Evolutionary conservation across 2,797 vertebrate genomes (phyloP).

Genomic region (Hozukius guyotensis): DNA sequence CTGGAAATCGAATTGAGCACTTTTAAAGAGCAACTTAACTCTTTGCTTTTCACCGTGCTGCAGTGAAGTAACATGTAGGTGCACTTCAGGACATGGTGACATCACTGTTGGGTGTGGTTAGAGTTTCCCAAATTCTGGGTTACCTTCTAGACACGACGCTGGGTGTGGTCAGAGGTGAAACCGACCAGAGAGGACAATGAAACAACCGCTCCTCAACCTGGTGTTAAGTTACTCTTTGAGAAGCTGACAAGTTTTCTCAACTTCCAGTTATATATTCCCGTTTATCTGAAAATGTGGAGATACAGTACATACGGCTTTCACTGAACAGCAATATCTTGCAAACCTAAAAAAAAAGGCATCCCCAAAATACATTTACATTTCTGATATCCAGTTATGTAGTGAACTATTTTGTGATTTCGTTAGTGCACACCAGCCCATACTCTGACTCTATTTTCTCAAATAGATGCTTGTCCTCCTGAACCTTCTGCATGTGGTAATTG

Average conservation of each 20-base stretch:
- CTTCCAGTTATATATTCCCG: neutral
- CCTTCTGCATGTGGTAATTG: conserved; percentile 21
- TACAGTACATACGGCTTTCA: neutral
- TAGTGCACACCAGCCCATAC: neutral
- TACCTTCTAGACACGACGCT: neutral
- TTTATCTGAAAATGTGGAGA: neutral
- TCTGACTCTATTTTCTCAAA: neutral
- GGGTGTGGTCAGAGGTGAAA: neutral
- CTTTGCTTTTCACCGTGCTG: neutral
- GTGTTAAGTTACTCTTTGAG: neutral
- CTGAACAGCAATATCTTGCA: neutral
- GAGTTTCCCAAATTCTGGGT: neutral
- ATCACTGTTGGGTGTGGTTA: neutral
- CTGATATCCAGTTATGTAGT: neutral
- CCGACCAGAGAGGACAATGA: neutral
- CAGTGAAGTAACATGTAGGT: neutral
- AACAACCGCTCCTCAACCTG: neutral
- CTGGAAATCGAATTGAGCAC: neutral
- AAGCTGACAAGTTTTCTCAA: neutral
- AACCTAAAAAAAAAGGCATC: neutral
- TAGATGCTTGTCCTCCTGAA: conserved; percentile 1
- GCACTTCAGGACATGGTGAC: neutral
- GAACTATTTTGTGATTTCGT: neutral
- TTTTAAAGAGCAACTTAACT: neutral
- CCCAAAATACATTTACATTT: neutral